A percentile compares a stretch with the other conserved stretches of the same genome.
Evolutionary conservation across 2,113 vertebrate species (phyloP).

Genomic region (Dasyurus viverrinus): DNA sequence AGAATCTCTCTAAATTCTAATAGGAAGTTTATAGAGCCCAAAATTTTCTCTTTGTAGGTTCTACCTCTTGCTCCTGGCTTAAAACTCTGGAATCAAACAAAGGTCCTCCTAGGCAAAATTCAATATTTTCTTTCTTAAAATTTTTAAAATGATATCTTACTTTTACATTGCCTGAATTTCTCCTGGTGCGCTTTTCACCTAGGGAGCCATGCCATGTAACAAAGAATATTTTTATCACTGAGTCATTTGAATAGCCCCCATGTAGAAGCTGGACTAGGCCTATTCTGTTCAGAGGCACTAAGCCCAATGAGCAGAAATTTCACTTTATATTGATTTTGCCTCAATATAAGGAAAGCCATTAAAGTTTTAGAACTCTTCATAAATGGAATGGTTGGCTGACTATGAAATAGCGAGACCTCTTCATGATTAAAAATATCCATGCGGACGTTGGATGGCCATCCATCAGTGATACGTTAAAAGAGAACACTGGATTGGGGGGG

Average conservation of each 20-base stretch:
- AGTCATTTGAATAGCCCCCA: background rate
- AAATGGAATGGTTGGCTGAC: background rate
- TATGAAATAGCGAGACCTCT: background rate
- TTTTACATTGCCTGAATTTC: background rate
- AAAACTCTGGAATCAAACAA: background rate
- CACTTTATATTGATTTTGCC: background rate
- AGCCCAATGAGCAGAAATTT: background rate
- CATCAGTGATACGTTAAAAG: background rate
- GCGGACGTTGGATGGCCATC: background rate
- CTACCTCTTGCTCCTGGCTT: background rate
- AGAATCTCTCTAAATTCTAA: background rate
- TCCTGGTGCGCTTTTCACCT: background rate
- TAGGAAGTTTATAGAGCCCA: background rate
- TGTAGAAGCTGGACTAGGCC: background rate
- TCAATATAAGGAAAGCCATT: background rate
- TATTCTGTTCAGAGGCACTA: background rate
- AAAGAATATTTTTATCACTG: background rate
- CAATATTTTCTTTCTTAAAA: background rate
- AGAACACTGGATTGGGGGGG: background rate
- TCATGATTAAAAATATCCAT: background rate
- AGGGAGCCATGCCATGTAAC: background rate
- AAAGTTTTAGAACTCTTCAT: background rate
- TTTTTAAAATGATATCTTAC: background rate
- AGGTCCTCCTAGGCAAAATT: background rate
- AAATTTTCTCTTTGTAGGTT: background rate